These are phyloP conservation scores for Takifugu ocellatus DNA, from an alignment of 2,797 vertebrate species.

Conservation along the genomic window DNA sequence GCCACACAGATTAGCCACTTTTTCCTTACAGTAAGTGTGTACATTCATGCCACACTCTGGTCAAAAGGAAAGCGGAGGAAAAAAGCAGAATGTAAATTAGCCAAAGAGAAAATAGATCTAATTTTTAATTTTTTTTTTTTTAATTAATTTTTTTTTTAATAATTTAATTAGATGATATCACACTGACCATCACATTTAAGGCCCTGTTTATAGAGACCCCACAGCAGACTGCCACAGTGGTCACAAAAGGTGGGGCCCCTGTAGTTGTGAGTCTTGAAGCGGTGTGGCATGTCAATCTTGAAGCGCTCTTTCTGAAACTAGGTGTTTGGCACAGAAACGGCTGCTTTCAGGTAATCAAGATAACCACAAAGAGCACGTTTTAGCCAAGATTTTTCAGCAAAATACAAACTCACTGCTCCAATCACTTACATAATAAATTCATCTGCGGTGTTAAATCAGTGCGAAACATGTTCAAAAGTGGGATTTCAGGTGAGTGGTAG, in stretches of 20 bases:
- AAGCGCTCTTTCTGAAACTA: slow-evolving; percentile 98
- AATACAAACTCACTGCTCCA: not conserved
- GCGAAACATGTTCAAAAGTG: slow-evolving; percentile 2
- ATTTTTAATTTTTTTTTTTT: no score
- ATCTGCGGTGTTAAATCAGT: not conserved
- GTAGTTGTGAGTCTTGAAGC: slow-evolving; percentile 92
- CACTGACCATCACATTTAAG: slow-evolving; percentile 93
- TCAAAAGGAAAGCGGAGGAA: slow-evolving; percentile 5
- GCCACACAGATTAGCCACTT: slow-evolving; percentile 96
- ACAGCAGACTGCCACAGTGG: slow-evolving; percentile 96
- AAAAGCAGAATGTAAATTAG: slow-evolving; percentile 1
- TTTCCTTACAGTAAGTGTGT: slow-evolving; percentile 88
- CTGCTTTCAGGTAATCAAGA: not conserved
- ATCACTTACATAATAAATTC: not conserved
- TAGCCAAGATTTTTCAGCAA: not conserved
- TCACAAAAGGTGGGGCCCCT: slow-evolving; percentile 98
- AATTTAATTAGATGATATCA: not conserved
- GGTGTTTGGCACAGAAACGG: slow-evolving; percentile 11
- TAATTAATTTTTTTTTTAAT: no score
- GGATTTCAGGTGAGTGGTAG: not conserved
- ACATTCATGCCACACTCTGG: slow-evolving; percentile 93
- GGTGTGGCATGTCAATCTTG: slow-evolving; percentile 97
- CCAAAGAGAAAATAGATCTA: not conserved
- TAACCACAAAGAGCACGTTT: not conserved
- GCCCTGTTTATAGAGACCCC: slow-evolving; percentile 92